Conservation (phyloP, 2,797 vertebrate genomes). For the Oreochromis mossambicus region DNA sequence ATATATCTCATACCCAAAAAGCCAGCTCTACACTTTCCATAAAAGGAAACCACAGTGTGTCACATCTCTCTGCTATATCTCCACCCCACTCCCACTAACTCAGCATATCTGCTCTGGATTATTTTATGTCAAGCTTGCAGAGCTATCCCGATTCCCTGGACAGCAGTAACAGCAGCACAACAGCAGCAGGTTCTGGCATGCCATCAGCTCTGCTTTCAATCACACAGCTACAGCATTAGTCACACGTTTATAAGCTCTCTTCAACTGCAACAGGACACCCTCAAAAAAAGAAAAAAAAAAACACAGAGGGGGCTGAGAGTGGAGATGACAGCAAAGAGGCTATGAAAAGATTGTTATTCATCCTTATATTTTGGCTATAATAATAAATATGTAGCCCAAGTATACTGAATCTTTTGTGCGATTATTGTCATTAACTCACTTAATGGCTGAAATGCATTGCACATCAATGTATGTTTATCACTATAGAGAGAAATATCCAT, state of each 20-base stretch:
- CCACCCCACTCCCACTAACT: background rate
- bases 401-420: background rate
- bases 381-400: background rate
- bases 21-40: background rate
- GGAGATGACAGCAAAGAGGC: background rate
- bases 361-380: background rate
- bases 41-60: background rate
- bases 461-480: background rate
- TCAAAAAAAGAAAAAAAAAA: background rate
- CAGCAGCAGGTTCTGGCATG: background rate
- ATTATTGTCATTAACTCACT: background rate
- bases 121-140: background rate
- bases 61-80: background rate
- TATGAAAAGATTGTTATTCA: background rate
- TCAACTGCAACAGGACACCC: background rate
- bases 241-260: conserved; percentile 38
- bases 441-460: background rate
- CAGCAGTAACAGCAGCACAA: background rate
- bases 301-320: background rate
- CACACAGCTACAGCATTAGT: conserved; percentile 41
- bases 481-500: background rate
- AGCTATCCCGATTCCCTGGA: background rate
- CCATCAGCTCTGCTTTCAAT: conserved; percentile 54
- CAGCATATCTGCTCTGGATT: conserved; percentile 3
- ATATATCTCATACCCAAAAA: background rate